A percentile compares a stretch with the other conserved stretches of the same genome.
Conservation (phyloP, 2,113 vertebrate genomes). For the Charina bottae region DNA sequence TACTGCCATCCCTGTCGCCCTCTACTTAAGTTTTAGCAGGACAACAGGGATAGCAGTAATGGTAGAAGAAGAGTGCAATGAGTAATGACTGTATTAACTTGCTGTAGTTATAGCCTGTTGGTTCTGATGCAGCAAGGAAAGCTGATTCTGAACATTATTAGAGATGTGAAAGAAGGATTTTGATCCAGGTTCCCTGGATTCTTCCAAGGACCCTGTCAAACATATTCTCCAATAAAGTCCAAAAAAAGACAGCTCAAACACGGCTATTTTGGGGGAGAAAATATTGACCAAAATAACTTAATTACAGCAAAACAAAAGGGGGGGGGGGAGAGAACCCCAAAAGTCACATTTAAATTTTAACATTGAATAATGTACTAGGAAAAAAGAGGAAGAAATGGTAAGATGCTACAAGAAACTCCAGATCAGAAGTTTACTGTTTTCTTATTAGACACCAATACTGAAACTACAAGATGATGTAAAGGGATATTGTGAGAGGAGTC, state of each 20-base stretch:
- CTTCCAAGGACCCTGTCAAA: not conserved
- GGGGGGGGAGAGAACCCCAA: not conserved
- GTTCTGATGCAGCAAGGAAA: not conserved
- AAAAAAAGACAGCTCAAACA: not conserved
- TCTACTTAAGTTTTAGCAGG: not conserved
- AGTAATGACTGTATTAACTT: not conserved
- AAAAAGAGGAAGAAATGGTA: not conserved
- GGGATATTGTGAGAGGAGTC: not conserved
- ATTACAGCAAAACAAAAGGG: not conserved
- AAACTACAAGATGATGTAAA: not conserved
- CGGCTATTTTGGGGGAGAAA: not conserved
- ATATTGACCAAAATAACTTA: not conserved
- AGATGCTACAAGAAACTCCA: not conserved
- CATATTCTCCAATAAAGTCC: not conserved
- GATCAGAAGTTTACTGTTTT: not conserved
- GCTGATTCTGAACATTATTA: not conserved
- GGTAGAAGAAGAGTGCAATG: not conserved
- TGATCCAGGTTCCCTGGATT: not conserved
- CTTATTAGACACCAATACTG: not conserved
- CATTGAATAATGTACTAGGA: not conserved
- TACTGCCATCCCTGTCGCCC: too few species aligned
- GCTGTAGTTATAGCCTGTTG: not conserved
- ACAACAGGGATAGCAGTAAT: not conserved
- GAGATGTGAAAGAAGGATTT: not conserved
- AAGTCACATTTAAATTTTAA: not conserved